phyloP scores from a whole-genome alignment of 2,797 vertebrate genomes.

The Channallabes apus region DNA sequence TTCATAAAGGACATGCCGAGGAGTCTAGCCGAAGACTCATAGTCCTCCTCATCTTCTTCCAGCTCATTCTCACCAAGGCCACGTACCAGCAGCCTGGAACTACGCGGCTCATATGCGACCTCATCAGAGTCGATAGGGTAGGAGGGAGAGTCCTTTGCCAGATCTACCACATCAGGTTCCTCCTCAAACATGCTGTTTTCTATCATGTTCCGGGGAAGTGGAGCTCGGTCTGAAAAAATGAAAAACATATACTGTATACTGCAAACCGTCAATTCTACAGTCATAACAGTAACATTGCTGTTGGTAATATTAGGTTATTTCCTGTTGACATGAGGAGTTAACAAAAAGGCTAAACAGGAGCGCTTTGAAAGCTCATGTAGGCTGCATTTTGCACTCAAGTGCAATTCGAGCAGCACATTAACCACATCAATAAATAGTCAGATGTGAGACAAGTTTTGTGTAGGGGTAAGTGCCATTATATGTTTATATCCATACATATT shows the following conservation, averaged over 20 bases:
- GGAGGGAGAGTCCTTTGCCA: conserved; percentile 87
- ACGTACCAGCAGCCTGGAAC: conserved; percentile 88
- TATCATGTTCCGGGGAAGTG: conserved; percentile 96
- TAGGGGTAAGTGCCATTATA: neutral
- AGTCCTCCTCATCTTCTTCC: conserved; percentile 96
- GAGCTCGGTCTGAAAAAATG: conserved; percentile 78
- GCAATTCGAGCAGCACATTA: conserved; percentile 11
- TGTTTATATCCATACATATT: neutral
- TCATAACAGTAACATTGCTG: neutral
- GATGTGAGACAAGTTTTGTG: neutral
- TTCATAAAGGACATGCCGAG: conserved; percentile 99
- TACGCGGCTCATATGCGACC: conserved; percentile 86
- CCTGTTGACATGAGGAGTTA: conserved; percentile 26
- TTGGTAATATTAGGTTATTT: conserved; percentile 26
- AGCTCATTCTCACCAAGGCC: conserved; percentile 92
- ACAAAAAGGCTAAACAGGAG: neutral
- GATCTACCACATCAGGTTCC: conserved; percentile 92
- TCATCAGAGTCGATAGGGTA: conserved; percentile 94
- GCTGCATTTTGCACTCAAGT: neutral
- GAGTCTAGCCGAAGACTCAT: conserved; percentile 92
- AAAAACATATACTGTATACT: conserved; percentile 37
- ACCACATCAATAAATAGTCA: conserved; percentile 14
- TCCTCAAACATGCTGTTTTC: conserved; percentile 99
- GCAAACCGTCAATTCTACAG: conserved; percentile 28
- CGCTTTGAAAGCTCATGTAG: neutral